Evolutionary conservation across 2,888 invertebrate species (phyloP).

Genomic region (Spisula subtruncata): DNA sequence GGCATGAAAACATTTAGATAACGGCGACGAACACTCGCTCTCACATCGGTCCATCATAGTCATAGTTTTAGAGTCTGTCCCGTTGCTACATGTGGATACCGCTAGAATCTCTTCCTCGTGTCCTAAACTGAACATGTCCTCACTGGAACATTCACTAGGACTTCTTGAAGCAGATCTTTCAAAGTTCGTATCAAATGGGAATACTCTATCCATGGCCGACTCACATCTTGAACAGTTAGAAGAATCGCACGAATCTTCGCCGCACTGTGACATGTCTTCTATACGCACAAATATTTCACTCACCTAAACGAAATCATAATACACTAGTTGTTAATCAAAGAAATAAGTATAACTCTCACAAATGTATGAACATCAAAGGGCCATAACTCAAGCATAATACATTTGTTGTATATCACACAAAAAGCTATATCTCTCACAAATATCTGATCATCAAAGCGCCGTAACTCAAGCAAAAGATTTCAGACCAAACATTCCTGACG

Average conservation of each 20-base stretch:
- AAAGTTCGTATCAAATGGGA: slow-evolving; percentile 29
- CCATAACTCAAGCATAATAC: too few species aligned
- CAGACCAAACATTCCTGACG: too few species aligned
- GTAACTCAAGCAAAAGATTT: too few species aligned
- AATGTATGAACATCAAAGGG: too few species aligned
- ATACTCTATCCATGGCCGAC: slow-evolving; percentile 61
- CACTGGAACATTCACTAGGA: neutral
- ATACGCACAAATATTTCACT: slow-evolving; percentile 59
- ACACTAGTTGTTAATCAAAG: too few species aligned
- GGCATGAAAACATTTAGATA: slow-evolving; percentile 20
- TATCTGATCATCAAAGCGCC: too few species aligned
- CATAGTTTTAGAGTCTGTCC: slow-evolving; percentile 25
- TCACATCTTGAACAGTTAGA: slow-evolving; percentile 71
- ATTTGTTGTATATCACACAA: too few species aligned
- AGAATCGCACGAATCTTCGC: slow-evolving; percentile 68
- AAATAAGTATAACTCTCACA: too few species aligned
- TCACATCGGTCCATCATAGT: neutral
- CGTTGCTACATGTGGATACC: neutral
- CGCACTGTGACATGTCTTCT: slow-evolving; percentile 61
- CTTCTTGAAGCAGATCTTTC: slow-evolving; percentile 18
- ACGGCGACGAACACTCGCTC: neutral
- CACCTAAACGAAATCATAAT: slow-evolving; percentile 42
- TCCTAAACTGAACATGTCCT: neutral
- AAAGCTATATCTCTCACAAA: too few species aligned
- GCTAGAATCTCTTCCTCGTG: neutral